Conservation (phyloP, 2,797 vertebrate species). For the Sebastes dallii region DNA sequence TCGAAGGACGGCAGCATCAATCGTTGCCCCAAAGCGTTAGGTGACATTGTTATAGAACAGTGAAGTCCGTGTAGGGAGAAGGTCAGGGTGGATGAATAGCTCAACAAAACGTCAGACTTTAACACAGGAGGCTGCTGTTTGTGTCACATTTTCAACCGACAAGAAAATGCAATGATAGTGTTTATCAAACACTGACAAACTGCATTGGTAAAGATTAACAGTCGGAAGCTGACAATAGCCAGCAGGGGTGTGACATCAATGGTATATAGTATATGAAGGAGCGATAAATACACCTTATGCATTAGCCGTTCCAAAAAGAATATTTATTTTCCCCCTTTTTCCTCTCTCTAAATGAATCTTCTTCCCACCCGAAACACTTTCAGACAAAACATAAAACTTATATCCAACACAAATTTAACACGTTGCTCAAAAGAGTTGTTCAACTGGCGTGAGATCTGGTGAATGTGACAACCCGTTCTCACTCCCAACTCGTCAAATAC, state of each 20-base stretch:
- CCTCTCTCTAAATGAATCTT: not conserved
- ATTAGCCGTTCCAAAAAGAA: not conserved
- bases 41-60: not conserved
- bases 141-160: not conserved
- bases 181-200: not conserved
- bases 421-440: not conserved
- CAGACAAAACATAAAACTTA: not conserved
- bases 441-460: not conserved
- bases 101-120: not conserved
- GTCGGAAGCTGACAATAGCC: too few species aligned
- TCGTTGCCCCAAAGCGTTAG: not conserved
- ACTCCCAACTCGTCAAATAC: too few species aligned
- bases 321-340: not conserved
- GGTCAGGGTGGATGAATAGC: not conserved
- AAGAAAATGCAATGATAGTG: not conserved
- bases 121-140: fast-evolving
- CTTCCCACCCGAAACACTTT: not conserved
- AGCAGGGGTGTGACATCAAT: too few species aligned
- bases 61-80: not conserved
- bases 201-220: not conserved
- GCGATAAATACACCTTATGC: not conserved
- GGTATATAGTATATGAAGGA: not conserved
- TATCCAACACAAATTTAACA: too few species aligned
- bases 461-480: too few species aligned
- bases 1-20: not conserved